Base-by-base conservation (phyloP, 64 coral and sea anemone species). In the Dendrophyllia cribrosa region DNA sequence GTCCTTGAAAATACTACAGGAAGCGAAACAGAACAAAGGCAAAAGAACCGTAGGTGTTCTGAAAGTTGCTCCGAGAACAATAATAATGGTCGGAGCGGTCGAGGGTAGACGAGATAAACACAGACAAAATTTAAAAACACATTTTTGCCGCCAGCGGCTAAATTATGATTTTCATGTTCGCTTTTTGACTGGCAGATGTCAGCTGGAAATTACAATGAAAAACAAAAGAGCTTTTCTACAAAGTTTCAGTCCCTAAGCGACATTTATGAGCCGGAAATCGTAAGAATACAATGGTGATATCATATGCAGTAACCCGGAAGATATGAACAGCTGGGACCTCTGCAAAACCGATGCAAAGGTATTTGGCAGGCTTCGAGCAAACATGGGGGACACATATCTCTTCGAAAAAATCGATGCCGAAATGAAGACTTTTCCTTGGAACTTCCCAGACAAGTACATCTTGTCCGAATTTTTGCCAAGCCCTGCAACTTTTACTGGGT, bases 111-210 rank as follows among this genome's bases (percentile, higher is more conserved):
- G 62, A 64, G 6, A 77, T 84, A 20, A 66, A 84, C 62, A 67
- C 61, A 66, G 61, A 67, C 62, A 14, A 23, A 64, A 15, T 24
- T 51, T 46, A 45, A 59, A 81, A 82, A 62, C 15, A 8, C 17
- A 9, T 60, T 64, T 82, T 65, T 22, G 44, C 34, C 80, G 43
- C 62, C 44, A 84, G 80, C 75, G 4, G 24, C 50, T 51, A 13
- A 20, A 49, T 47, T 51, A 4, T 50, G 62, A 67, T 67, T 84
- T 84, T 84, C 80, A 19, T 84, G 80, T 84, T 84, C 2, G 80
- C 4, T 19, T 23, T 84, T 84, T 84, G 80, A 84, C 45, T 84
- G 80, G 80, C 80, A 84, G 3, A 21, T 84, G 80, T 84, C 80
- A 84, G 60, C 6, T n/a, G 43, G 14, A 67, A 84, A 67, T 47